phyloP scores from a whole-genome alignment of 2,888 invertebrate species.

The Nudaria mundana region DNA sequence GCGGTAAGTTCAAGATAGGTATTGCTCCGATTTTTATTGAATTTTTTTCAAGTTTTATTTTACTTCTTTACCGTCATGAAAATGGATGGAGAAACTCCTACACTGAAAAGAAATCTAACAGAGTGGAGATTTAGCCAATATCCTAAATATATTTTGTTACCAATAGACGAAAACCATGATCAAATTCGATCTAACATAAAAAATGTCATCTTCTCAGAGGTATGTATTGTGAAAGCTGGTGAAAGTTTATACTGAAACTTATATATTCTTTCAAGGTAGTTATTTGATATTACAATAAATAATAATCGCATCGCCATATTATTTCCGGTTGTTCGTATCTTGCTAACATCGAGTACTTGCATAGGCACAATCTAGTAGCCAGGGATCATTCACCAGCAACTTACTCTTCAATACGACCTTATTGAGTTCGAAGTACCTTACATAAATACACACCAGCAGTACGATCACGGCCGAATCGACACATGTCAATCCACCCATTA shows the following conservation, averaged over 20 bases:
- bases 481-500: no score
- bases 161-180: constrained; percentile 81
- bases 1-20: constrained; percentile 20
- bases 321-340: no score
- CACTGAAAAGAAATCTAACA: constrained; percentile 63
- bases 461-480: no score
- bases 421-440: no score
- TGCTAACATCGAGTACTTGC: no score
- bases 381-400: no score
- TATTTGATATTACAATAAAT: no score
- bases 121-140: constrained; percentile 73
- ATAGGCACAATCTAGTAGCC: no score
- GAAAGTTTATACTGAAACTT: neutral
- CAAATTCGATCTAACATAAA: constrained; percentile 69
- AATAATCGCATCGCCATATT: no score
- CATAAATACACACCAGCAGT: no score
- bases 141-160: constrained; percentile 73
- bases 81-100: constrained; percentile 68
- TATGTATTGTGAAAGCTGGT: constrained; percentile 29
- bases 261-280: neutral
- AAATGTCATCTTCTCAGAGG: constrained; percentile 83
- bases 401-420: no score
- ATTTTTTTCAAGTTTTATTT: constrained; percentile 22
- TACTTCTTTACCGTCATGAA: constrained; percentile 40
- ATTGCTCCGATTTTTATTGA: constrained; percentile 7